A percentile compares a stretch with the other conserved stretches of the same genome.
Conservation (phyloP, 1,140 invertebrate species). For the Oppia nitens region DNA sequence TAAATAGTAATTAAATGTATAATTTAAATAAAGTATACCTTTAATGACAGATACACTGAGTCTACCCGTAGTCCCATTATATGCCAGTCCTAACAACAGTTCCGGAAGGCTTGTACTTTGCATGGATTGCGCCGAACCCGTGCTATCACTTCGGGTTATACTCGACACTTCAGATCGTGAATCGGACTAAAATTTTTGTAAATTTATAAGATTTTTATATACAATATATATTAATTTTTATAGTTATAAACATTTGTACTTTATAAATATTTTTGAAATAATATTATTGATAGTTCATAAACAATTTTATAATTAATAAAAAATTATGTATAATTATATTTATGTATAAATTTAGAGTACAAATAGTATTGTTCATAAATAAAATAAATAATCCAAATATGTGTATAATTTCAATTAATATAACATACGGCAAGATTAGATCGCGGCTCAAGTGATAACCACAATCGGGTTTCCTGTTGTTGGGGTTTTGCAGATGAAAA, state of each 20-base stretch:
- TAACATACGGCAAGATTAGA: conserved; percentile 54
- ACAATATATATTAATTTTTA: no score
- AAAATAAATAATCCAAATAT: background rate
- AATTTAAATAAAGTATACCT: conserved; percentile 17
- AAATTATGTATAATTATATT: no score
- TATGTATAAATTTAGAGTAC: no score
- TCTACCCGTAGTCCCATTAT: conserved; percentile 79
- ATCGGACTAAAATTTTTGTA: conserved; percentile 23
- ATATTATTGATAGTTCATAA: no score
- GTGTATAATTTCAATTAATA: background rate
- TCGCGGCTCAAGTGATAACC: conserved; percentile 65
- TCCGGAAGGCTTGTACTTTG: conserved; percentile 74
- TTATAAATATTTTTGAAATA: no score
- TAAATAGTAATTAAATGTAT: background rate
- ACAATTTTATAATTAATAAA: no score
- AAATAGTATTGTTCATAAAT: background rate
- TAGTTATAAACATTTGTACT: no score
- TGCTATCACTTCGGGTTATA: conserved; percentile 71
- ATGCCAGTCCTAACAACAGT: conserved; percentile 67
- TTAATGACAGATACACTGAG: conserved; percentile 81
- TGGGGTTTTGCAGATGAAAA: conserved; percentile 74
- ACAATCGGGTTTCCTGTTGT: conserved; percentile 65
- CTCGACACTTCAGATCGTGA: conserved; percentile 40
- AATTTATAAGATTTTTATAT: background rate
- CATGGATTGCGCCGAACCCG: conserved; percentile 79